phyloP scores from a whole-genome alignment of 1,140 invertebrate species.

The Drosophila guanche region DNA sequence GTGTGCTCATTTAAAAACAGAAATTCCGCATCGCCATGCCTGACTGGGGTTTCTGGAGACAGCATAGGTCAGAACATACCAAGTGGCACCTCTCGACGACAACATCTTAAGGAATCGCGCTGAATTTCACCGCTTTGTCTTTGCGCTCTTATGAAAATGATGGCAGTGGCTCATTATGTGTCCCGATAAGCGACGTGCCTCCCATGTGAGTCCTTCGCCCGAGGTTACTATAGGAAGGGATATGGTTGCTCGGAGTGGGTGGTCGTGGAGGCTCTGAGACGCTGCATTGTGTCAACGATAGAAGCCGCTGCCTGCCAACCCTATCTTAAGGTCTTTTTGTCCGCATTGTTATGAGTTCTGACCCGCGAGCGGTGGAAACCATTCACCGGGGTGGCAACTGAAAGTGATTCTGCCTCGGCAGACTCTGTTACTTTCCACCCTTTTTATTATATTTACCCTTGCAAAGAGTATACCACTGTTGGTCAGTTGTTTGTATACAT shows the following conservation, averaged over 20 bases:
- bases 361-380: slow-evolving; percentile 55
- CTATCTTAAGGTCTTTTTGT: slow-evolving; percentile 56
- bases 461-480: too few species aligned
- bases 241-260: slow-evolving; percentile 26
- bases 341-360: slow-evolving; percentile 60
- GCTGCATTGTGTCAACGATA: slow-evolving; percentile 51
- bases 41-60: slow-evolving; percentile 31
- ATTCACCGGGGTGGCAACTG: slow-evolving; percentile 61
- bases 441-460: slow-evolving; percentile 37
- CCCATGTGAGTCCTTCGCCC: slow-evolving; percentile 76
- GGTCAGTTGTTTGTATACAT: too few species aligned
- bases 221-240: slow-evolving; percentile 59
- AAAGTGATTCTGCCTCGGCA: slow-evolving; percentile 56
- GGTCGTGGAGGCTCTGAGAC: slow-evolving; percentile 35
- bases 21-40: slow-evolving; percentile 33
- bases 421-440: slow-evolving; percentile 66
- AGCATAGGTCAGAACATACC: slow-evolving; percentile 3
- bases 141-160: slow-evolving; percentile 68
- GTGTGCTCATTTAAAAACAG: slow-evolving; percentile 78
- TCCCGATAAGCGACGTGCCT: slow-evolving; percentile 80
- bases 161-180: slow-evolving; percentile 78
- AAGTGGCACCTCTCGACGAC: slow-evolving; percentile 9
- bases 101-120: slow-evolving; percentile 62
- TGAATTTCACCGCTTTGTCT: slow-evolving; percentile 82
- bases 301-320: slow-evolving; percentile 43